These are phyloP conservation scores for Torymus tubicola DNA, from an alignment of 2,888 invertebrate species.

Conservation along the genomic window DNA sequence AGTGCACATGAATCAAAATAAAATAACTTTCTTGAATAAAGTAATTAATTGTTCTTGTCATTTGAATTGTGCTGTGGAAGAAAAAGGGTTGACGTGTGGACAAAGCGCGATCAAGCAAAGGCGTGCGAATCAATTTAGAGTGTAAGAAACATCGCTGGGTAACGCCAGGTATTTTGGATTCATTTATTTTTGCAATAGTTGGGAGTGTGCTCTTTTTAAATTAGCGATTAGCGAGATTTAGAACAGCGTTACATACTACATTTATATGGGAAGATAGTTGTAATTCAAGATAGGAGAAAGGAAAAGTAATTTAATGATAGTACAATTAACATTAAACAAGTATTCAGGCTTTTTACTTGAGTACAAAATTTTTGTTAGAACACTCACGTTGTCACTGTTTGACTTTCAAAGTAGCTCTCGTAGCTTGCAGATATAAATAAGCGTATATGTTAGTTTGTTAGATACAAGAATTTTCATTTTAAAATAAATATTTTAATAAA, in stretches of 20 bases:
- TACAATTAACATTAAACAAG: not conserved
- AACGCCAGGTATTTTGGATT: slow-evolving; percentile 58
- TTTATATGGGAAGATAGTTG: not conserved
- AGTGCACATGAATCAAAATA: too few relatives aligned
- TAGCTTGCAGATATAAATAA: slow-evolving; percentile 75
- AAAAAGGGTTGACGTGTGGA: slow-evolving; percentile 18
- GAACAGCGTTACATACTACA: slow-evolving; percentile 10
- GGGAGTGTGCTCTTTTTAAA: slow-evolving; percentile 41
- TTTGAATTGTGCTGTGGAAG: not conserved
- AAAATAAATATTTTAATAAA: too few relatives aligned
- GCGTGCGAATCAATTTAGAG: slow-evolving; percentile 38
- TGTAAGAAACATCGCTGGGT: slow-evolving; percentile 53
- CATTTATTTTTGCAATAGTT: slow-evolving; percentile 58
- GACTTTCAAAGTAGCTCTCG: slow-evolving; percentile 73
- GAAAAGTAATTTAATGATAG: slow-evolving; percentile 3
- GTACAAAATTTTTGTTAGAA: slow-evolving; percentile 38
- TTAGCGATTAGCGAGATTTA: slow-evolving; percentile 37
- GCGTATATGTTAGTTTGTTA: slow-evolving; percentile 55
- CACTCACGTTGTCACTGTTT: slow-evolving; percentile 75
- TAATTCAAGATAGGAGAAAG: slow-evolving; percentile 20
- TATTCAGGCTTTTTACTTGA: slow-evolving; percentile 19
- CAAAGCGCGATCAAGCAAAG: slow-evolving; percentile 47
- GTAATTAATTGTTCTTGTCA: too few relatives aligned
- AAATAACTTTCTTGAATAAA: too few relatives aligned
- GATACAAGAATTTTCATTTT: too few relatives aligned